phyloP scores from a whole-genome alignment of 2,797 vertebrate species.

The Limnodromus scolopaceus region DNA sequence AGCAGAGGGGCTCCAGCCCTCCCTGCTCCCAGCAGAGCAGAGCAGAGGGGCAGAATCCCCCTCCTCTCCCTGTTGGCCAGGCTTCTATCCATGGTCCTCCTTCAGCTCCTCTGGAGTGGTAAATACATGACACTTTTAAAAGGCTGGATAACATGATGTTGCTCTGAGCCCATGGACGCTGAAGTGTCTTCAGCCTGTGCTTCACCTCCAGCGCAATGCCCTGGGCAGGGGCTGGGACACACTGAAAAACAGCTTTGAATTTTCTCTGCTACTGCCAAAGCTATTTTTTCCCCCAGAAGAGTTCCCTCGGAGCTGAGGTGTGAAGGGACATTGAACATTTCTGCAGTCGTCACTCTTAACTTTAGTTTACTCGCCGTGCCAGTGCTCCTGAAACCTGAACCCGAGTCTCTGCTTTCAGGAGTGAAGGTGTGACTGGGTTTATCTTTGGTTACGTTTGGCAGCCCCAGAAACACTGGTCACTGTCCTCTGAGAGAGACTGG shows the following conservation, averaged over 20 bases:
- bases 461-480: background rate
- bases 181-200: no score
- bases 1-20: background rate
- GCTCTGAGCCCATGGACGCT: background rate
- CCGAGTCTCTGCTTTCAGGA: rapidly evolving
- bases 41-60: background rate
- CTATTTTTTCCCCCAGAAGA: background rate
- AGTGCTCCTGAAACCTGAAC: background rate
- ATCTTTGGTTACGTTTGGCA: rapidly evolving
- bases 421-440: rapidly evolving
- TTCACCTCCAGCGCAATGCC: background rate
- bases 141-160: rapidly evolving
- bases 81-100: background rate
- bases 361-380: rapidly evolving
- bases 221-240: rapidly evolving
- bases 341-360: background rate
- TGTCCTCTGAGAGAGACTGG: background rate
- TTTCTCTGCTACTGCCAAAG: background rate
- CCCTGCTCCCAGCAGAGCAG: no score
- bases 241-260: rapidly evolving
- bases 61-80: background rate
- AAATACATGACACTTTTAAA: background rate
- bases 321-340: background rate
- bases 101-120: background rate
- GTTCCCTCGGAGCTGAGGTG: background rate